A percentile compares a stretch with the other conserved stretches of the same genome.
Conservation (phyloP, 2,113 vertebrate species). For the Toxotes chatareus region DNA sequence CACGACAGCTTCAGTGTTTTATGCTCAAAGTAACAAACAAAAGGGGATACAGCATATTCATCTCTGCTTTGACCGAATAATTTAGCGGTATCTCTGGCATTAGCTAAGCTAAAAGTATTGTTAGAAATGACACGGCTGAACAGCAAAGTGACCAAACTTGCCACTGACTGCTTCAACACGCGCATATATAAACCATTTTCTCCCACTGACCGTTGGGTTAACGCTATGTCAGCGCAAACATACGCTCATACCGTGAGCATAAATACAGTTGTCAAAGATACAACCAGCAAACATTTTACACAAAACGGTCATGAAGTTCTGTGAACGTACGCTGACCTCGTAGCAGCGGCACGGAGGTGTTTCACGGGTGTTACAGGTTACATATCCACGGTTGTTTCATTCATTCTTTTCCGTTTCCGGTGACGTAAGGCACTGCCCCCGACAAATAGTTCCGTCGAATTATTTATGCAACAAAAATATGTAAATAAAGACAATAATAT, state of each 20-base stretch:
- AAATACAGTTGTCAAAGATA: background rate
- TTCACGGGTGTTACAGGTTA: conserved; percentile 3
- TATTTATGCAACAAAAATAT: background rate
- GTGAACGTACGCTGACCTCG: conserved; percentile 59
- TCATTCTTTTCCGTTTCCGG: conserved; percentile 70
- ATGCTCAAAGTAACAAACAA: background rate
- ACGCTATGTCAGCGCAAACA: background rate
- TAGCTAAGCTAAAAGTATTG: background rate
- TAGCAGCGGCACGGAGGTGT: background rate
- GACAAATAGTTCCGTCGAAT: conserved; percentile 1
- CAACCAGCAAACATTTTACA: background rate
- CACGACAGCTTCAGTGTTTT: background rate
- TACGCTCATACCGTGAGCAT: fast-evolving
- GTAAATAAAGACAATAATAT: no score
- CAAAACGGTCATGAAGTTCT: background rate
- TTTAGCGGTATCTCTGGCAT: background rate
- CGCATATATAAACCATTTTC: background rate
- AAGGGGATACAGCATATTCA: fast-evolving
- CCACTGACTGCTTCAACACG: background rate
- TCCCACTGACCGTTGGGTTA: background rate
- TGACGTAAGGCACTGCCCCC: conserved; percentile 30
- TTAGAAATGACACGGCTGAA: background rate
- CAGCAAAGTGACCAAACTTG: background rate
- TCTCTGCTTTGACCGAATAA: background rate
- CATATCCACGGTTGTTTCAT: conserved; percentile 1